Percentiles rank a stretch among this genome's conserved stretches.
Evolutionary conservation across 2,888 invertebrate species (phyloP).

Genomic region (Hydroisotoma schaefferi): DNA sequence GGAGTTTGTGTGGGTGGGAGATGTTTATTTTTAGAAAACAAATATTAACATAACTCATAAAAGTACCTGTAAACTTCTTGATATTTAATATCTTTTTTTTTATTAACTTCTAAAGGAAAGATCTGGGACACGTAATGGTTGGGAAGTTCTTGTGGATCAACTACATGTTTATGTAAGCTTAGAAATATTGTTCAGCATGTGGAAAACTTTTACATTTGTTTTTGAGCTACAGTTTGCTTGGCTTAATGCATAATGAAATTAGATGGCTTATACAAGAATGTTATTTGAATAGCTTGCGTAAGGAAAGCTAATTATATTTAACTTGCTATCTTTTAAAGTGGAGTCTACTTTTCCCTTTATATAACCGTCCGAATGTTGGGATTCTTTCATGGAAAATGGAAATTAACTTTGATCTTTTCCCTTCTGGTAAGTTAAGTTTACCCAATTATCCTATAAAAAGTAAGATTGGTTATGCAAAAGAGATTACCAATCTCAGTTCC

Average conservation of each 20-base stretch:
- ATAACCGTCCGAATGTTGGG: background rate
- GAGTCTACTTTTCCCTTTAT: background rate
- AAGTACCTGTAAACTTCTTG: background rate
- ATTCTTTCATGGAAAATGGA: background rate
- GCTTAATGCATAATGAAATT: no score
- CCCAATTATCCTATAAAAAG: no score
- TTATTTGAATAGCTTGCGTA: background rate
- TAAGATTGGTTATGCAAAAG: no score
- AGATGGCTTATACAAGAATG: background rate
- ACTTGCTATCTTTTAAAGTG: background rate
- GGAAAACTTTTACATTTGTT: background rate
- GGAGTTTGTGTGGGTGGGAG: background rate
- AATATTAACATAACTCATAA: background rate
- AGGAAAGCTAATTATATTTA: background rate
- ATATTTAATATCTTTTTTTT: background rate
- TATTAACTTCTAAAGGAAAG: background rate
- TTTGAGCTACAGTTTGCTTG: no score
- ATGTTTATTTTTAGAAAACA: no score
- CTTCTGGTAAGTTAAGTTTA: background rate
- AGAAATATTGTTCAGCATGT: background rate
- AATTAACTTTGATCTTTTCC: background rate
- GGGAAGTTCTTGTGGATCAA: background rate
- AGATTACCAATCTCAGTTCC: no score
- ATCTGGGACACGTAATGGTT: background rate
- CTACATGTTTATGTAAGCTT: background rate